phyloP scores from a whole-genome alignment of 2,888 invertebrate genomes.

The Allygus modestus region DNA sequence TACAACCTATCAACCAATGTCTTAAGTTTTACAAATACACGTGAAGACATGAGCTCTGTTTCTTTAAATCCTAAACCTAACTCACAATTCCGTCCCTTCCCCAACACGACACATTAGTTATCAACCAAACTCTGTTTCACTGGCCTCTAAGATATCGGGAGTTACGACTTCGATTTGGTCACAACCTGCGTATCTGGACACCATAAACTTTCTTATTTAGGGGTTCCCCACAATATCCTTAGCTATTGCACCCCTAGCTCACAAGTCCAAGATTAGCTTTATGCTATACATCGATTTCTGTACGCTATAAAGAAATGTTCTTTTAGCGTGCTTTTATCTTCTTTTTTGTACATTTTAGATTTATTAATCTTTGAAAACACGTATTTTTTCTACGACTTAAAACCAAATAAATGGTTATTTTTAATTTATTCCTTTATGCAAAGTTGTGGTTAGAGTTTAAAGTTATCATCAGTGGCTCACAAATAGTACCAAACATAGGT shows the following conservation, averaged over 20 bases:
- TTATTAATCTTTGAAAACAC: too few relatives aligned
- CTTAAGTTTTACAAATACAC: too few relatives aligned
- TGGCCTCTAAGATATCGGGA: constrained; percentile 13
- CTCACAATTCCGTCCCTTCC: neutral
- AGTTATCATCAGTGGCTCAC: too few relatives aligned
- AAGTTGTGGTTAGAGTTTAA: too few relatives aligned
- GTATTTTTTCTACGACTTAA: too few relatives aligned
- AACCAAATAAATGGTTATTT: too few relatives aligned
- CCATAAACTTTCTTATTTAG: constrained; percentile 11
- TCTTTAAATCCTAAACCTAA: neutral
- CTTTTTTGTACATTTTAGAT: too few relatives aligned
- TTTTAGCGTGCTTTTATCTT: too few relatives aligned
- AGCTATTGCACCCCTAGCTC: neutral
- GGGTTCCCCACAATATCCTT: constrained; percentile 15
- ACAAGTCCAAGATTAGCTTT: neutral
- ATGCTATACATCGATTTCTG: neutral
- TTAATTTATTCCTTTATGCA: too few relatives aligned
- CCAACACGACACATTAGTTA: constrained; percentile 4
- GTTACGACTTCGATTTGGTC: constrained; percentile 15
- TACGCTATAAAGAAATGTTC: too few relatives aligned
- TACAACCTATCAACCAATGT: too few relatives aligned
- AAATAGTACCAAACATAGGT: too few relatives aligned
- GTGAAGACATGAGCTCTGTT: neutral
- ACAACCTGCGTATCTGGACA: constrained; percentile 4
- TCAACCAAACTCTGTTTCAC: constrained; percentile 14